Conservation (phyloP, 2,113 vertebrate genomes). For the Malurus cyaneus region DNA sequence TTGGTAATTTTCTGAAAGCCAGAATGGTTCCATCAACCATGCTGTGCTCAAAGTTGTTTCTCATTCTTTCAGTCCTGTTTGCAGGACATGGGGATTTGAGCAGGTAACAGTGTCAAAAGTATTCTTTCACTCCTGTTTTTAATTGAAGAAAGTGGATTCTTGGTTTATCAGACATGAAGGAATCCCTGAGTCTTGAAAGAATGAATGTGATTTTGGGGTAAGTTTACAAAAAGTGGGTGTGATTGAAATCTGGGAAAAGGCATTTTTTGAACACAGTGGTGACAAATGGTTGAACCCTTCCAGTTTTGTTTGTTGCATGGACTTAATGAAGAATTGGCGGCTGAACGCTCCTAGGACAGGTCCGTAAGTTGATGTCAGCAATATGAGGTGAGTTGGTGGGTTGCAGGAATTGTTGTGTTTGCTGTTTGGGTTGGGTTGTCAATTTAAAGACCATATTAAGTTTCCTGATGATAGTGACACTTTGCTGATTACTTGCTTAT, state of each 20-base stretch:
- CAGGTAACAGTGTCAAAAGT: not conserved
- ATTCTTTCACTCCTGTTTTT: not conserved
- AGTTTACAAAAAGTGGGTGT: not conserved
- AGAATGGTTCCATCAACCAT: not conserved
- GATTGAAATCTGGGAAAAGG: not conserved
- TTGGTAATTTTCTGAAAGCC: not conserved
- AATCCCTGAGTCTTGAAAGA: not conserved
- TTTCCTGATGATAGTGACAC: not conserved
- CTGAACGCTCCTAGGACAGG: conserved; percentile 12
- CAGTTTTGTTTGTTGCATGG: conserved; percentile 2
- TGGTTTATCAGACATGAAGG: not conserved
- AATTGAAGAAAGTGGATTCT: not conserved
- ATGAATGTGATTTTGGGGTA: not conserved
- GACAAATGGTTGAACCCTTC: not conserved
- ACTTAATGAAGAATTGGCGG: conserved; percentile 12
- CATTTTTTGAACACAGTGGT: not conserved
- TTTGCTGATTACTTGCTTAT: not conserved
- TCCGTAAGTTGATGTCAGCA: not conserved
- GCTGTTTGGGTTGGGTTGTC: not conserved
- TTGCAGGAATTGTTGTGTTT: not conserved
- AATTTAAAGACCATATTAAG: not conserved
- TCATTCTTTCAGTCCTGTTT: not conserved
- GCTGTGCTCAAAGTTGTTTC: not conserved
- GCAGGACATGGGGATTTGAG: not conserved
- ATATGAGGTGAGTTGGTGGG: conserved; percentile 50